Conservation (phyloP, 2,797 vertebrate genomes). For the Crenuchus spilurus region DNA sequence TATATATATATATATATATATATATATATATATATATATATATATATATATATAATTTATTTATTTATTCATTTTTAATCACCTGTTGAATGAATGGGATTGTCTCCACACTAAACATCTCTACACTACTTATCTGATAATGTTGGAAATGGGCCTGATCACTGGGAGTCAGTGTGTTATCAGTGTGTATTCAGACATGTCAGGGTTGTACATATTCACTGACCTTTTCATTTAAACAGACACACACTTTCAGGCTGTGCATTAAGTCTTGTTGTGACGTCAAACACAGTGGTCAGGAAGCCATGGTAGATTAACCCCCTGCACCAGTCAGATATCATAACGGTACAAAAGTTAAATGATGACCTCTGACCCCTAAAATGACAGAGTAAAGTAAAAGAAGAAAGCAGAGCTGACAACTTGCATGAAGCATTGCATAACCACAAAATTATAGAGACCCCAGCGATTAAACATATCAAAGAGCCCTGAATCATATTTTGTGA, state of each 20-base stretch:
- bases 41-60: too few relatives aligned
- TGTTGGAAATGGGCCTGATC: neutral
- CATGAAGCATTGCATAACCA: too few relatives aligned
- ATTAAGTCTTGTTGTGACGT: constrained; percentile 27
- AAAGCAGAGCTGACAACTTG: neutral
- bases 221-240: constrained; percentile 14
- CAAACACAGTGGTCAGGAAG: constrained; percentile 9
- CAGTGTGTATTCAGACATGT: constrained; percentile 15
- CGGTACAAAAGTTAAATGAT: constrained; percentile 4
- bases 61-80: too few relatives aligned
- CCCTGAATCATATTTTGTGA: too few relatives aligned
- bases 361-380: constrained; percentile 32
- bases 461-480: too few relatives aligned
- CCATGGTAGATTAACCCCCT: neutral
- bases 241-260: neutral
- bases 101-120: too few relatives aligned
- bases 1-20: too few relatives aligned
- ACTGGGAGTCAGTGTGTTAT: constrained; percentile 12
- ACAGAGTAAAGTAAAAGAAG: too few relatives aligned
- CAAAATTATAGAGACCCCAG: too few relatives aligned
- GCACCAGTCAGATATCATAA: constrained; percentile 34
- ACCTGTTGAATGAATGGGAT: too few relatives aligned
- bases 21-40: too few relatives aligned
- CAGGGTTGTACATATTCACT: neutral
- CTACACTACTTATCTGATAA: neutral